Conservation (phyloP, 1,140 invertebrate species). For the Diachasmimorpha longicaudata region DNA sequence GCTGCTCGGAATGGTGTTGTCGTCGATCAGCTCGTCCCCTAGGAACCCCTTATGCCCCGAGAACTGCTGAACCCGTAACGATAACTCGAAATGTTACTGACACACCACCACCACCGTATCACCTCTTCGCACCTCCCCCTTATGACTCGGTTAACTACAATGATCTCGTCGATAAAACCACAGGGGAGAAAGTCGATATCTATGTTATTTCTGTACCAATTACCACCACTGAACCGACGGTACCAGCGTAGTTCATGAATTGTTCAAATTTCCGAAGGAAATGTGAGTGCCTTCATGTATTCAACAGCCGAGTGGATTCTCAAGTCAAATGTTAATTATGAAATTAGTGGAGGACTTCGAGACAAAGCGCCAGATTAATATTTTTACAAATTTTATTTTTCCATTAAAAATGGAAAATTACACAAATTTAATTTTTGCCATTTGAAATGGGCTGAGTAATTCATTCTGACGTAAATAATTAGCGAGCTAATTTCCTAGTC, state of each 20-base stretch:
- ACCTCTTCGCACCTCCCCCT: slow-evolving; percentile 67
- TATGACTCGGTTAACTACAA: slow-evolving; percentile 64
- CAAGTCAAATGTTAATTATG: too few species aligned
- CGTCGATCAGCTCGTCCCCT: slow-evolving; percentile 44
- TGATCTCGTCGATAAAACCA: slow-evolving; percentile 49
- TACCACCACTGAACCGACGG: slow-evolving; percentile 34
- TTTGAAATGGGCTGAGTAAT: too few species aligned
- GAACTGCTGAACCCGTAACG: slow-evolving; percentile 32
- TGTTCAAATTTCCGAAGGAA: not conserved
- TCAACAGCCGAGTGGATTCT: too few species aligned
- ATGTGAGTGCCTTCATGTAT: not conserved
- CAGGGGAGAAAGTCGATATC: slow-evolving; percentile 61
- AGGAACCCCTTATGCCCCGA: slow-evolving; percentile 43
- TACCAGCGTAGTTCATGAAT: slow-evolving; percentile 35
- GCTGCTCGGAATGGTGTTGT: slow-evolving; percentile 69
- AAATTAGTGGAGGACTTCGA: too few species aligned
- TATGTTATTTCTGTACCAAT: slow-evolving; percentile 62
- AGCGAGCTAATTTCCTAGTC: not conserved
- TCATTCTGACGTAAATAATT: not conserved
- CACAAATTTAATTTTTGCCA: too few species aligned
- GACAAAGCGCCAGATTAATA: too few species aligned
- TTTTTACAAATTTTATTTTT: too few species aligned
- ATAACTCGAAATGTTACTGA: slow-evolving; percentile 44
- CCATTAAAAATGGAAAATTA: too few species aligned
- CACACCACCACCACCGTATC: slow-evolving; percentile 66